phyloP scores from a whole-genome alignment of 2,113 vertebrate genomes.

The Chloebia gouldiae region DNA sequence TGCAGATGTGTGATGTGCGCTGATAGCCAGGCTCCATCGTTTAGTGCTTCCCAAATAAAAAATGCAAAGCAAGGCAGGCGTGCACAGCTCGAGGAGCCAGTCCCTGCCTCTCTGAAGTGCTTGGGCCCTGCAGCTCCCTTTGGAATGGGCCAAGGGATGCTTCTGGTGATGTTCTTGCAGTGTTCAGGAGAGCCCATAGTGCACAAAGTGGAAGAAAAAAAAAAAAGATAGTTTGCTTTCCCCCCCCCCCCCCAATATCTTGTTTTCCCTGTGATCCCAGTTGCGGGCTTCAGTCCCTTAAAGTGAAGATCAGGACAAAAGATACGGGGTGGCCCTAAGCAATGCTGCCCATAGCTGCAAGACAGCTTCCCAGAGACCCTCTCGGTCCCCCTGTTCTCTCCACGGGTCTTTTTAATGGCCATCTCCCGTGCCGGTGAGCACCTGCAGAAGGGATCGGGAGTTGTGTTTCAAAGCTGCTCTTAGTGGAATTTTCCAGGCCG shows the following conservation, averaged over 20 bases:
- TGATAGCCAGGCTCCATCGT: neutral
- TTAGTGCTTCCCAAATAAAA: neutral
- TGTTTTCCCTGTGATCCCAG: neutral
- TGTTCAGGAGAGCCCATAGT: neutral
- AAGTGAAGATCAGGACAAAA: neutral
- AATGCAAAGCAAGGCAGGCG: neutral
- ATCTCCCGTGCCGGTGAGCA: neutral
- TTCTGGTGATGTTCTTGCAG: neutral
- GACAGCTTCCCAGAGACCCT: neutral
- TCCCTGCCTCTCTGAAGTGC: neutral
- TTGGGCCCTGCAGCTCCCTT: neutral
- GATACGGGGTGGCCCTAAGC: accelerated
- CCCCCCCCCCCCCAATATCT: neutral
- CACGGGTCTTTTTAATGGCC: neutral
- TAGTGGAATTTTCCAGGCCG: constrained; percentile 67
- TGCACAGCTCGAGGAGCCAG: accelerated
- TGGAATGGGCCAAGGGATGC: neutral
- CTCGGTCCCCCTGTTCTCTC: neutral
- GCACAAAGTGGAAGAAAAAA: neutral
- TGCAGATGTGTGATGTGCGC: neutral
- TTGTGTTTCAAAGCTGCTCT: constrained; percentile 59
- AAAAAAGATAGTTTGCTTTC: neutral
- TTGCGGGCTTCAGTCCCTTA: neutral
- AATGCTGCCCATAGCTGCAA: neutral
- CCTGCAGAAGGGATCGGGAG: constrained; percentile 54